Conservation (phyloP, 1,140 invertebrate genomes). For the Drosophila navojoa region DNA sequence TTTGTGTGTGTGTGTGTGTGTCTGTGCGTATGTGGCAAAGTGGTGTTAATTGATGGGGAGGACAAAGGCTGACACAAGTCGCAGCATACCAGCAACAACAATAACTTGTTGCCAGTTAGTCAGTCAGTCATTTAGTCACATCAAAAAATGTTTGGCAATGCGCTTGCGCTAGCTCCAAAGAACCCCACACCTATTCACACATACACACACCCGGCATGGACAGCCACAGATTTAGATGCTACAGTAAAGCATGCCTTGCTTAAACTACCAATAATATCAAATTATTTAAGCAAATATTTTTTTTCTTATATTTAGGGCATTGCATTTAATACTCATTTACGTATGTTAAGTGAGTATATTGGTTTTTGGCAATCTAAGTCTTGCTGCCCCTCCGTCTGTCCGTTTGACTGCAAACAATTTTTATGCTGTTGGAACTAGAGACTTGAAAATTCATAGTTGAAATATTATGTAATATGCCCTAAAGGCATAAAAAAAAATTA, state of each 20-base stretch:
- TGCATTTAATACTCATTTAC: too few relatives aligned
- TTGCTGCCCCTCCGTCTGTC: too few relatives aligned
- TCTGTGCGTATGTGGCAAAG: conserved; percentile 41
- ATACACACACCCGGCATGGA: background rate
- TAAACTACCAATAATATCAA: background rate
- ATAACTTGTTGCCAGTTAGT: conserved; percentile 66
- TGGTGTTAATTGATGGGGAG: conserved; percentile 70
- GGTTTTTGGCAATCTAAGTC: too few relatives aligned
- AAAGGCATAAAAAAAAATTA: too few relatives aligned
- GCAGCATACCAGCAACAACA: conserved; percentile 39
- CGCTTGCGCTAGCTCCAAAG: conserved; percentile 57
- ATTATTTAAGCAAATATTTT: background rate
- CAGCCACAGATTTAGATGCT: conserved; percentile 6
- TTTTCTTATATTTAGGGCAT: too few relatives aligned
- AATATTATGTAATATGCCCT: too few relatives aligned
- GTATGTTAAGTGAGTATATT: too few relatives aligned
- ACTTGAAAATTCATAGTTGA: too few relatives aligned
- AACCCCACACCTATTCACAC: conserved; percentile 5
- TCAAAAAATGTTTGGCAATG: conserved; percentile 42
- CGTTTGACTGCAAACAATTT: too few relatives aligned
- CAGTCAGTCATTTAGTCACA: conserved; percentile 48
- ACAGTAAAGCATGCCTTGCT: conserved; percentile 29
- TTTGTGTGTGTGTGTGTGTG: conserved; percentile 33
- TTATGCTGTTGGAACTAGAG: too few relatives aligned
- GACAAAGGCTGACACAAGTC: conserved; percentile 48